phyloP scores from a whole-genome alignment of 2,888 invertebrate genomes.

The Pristionchus japonicus region DNA sequence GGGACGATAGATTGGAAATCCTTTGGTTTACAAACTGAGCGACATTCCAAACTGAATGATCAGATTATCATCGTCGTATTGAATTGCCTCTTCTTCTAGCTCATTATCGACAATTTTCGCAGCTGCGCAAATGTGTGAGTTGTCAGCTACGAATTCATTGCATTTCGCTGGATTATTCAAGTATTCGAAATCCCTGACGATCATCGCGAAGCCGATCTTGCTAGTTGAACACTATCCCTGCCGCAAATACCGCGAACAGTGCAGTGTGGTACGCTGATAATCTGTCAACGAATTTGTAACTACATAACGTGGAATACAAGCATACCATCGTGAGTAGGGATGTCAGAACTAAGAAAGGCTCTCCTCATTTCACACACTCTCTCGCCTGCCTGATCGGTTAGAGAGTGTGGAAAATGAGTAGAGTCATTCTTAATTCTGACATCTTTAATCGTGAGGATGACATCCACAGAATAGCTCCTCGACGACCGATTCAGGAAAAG shows the following conservation, averaged over 20 bases:
- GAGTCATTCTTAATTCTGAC: not conserved
- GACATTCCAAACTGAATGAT: not conserved
- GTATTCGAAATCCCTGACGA: not conserved
- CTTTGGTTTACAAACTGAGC: too few species aligned
- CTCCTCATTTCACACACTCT: too few species aligned
- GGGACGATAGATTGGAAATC: not conserved
- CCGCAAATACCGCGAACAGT: too few species aligned
- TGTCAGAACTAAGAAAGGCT: too few species aligned
- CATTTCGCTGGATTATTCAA: not conserved
- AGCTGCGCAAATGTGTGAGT: not conserved
- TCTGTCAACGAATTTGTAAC: too few species aligned
- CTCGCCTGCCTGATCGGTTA: too few species aligned
- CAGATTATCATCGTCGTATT: not conserved
- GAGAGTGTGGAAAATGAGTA: not conserved
- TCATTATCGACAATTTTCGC: not conserved
- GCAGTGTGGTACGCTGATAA: too few species aligned
- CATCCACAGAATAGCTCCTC: not conserved
- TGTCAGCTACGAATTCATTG: not conserved
- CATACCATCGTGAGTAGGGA: too few species aligned
- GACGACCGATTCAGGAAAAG: not conserved
- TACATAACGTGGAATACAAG: too few species aligned
- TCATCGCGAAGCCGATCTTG: not conserved
- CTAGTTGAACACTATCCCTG: not conserved
- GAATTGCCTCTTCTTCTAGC: not conserved
- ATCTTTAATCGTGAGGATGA: not conserved